Conservation (phyloP, 2,113 vertebrate genomes). For the Grantiella picta region DNA sequence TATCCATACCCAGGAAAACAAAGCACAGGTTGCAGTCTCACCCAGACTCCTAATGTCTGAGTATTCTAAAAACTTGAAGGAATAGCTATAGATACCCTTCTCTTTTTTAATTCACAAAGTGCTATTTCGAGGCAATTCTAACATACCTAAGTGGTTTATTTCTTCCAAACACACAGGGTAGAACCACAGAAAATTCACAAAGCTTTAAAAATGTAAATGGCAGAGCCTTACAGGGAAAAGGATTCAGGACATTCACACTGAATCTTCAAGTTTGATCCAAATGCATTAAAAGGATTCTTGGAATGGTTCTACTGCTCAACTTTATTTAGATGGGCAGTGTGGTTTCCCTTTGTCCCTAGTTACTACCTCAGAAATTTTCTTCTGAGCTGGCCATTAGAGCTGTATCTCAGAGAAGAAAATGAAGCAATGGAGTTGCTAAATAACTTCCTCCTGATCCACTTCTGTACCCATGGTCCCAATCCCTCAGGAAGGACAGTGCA, state of each 20-base stretch:
- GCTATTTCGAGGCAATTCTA: neutral
- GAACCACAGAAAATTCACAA: neutral
- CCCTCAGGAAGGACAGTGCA: neutral
- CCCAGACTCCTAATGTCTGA: neutral
- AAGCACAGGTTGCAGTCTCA: neutral
- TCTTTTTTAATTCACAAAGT: neutral
- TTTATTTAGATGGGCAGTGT: neutral
- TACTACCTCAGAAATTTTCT: neutral
- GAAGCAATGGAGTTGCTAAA: neutral
- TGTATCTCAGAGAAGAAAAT: neutral
- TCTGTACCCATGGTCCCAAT: rapidly evolving
- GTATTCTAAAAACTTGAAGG: neutral
- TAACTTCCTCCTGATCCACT: neutral
- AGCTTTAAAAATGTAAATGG: neutral
- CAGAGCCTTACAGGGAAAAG: neutral
- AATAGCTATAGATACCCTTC: neutral
- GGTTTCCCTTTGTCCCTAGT: neutral
- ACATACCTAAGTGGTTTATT: neutral
- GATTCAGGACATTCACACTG: neutral
- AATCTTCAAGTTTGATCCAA: neutral
- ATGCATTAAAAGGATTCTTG: neutral
- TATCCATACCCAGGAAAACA: neutral
- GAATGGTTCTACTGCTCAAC: neutral
- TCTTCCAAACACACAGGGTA: neutral
- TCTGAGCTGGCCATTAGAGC: neutral